A percentile compares a stretch with the other conserved stretches of the same genome.
These are phyloP conservation scores for Peromyscus aztecus DNA, from an alignment of 2,797 vertebrate genomes.

Conservation along the genomic window DNA sequence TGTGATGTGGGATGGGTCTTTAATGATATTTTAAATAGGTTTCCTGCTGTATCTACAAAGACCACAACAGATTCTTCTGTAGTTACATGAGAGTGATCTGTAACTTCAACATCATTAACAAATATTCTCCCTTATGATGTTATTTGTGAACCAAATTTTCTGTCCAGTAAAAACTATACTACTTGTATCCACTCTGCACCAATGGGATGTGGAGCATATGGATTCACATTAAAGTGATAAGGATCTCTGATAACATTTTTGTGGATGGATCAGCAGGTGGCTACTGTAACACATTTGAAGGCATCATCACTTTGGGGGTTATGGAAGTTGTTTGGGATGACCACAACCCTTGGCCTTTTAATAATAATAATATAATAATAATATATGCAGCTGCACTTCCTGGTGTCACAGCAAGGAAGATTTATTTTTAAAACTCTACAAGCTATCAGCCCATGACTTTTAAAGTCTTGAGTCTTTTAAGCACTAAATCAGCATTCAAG, in stretches of 20 bases:
- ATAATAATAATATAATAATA: slow-evolving; percentile 1
- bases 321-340: slow-evolving; percentile 45
- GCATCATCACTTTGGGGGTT: background rate
- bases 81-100: slow-evolving; percentile 31
- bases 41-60: slow-evolving; percentile 59
- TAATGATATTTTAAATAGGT: slow-evolving; percentile 85
- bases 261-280: background rate
- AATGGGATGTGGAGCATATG: background rate
- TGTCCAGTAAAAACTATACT: background rate
- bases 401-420: slow-evolving; percentile 40
- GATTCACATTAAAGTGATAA: background rate
- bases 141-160: slow-evolving; percentile 52
- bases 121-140: slow-evolving; percentile 41
- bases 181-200: background rate
- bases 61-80: background rate
- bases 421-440: slow-evolving; percentile 73
- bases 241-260: background rate
- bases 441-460: slow-evolving; percentile 71
- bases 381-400: background rate
- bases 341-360: slow-evolving; percentile 40
- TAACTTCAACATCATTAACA: slow-evolving; percentile 61
- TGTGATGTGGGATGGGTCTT: slow-evolving; percentile 76
- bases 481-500: slow-evolving; percentile 72
- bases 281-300: slow-evolving; percentile 2
- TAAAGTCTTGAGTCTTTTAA: slow-evolving; percentile 79